Conservation (phyloP, 2,888 invertebrate species). For the Himalopsyche kuldschensis region DNA sequence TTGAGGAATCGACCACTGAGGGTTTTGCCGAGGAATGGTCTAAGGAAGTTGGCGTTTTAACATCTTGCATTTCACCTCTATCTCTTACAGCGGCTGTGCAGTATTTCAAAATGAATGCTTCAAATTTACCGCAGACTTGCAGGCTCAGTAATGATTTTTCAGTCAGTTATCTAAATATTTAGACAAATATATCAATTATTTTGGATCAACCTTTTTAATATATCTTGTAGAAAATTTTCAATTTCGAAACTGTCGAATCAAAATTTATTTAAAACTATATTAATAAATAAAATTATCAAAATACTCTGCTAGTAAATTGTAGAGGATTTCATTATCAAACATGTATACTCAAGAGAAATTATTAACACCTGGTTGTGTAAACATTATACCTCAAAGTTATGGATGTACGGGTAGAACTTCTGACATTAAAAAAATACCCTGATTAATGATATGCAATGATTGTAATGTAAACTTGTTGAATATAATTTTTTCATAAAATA, state of each 20-base stretch:
- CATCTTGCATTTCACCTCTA: background rate
- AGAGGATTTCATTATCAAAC: background rate
- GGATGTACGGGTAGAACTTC: background rate
- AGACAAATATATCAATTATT: background rate
- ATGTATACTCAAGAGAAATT: background rate
- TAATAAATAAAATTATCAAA: background rate
- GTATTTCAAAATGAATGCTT: background rate
- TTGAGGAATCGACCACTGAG: background rate
- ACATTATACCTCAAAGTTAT: background rate
- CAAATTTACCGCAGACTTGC: background rate
- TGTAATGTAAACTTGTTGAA: background rate
- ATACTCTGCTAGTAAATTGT: background rate
- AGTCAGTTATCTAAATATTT: background rate
- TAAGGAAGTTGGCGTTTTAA: background rate
- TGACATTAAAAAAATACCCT: background rate
- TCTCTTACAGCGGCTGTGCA: background rate
- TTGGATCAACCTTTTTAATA: background rate
- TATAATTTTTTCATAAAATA: background rate
- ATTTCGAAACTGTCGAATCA: background rate
- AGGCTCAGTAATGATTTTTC: background rate
- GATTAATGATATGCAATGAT: background rate
- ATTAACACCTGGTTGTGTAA: background rate
- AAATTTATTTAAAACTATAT: background rate
- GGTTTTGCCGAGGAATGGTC: background rate
- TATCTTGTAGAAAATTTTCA: background rate